A percentile compares a stretch with the other conserved stretches of the same genome.
Evolutionary conservation across 2,113 vertebrate genomes (phyloP).

Genomic region (Phrynosoma blainvillii): DNA sequence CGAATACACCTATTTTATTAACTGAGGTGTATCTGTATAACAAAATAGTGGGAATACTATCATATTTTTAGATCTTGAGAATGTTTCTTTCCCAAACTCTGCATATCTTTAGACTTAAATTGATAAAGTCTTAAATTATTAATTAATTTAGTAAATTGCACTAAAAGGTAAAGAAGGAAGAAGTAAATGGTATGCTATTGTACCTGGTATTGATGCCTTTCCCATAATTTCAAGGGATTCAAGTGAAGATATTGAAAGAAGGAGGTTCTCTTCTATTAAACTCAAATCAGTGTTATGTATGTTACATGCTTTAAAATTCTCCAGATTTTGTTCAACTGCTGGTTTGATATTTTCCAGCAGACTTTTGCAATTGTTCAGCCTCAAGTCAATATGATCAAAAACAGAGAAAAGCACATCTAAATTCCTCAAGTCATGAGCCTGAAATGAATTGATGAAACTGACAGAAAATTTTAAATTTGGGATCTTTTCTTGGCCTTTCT

Average conservation of each 20-base stretch:
- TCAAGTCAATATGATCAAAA: conserved; percentile 46
- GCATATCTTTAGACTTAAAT: not conserved
- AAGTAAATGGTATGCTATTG: not conserved
- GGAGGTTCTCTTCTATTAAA: conserved; percentile 46
- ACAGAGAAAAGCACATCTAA: conserved; percentile 46
- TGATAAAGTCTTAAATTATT: not conserved
- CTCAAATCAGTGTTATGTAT: conserved; percentile 4
- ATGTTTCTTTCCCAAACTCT: too few species aligned
- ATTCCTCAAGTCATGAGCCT: conserved; percentile 30
- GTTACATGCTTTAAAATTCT: conserved; percentile 47
- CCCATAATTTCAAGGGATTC: conserved; percentile 42
- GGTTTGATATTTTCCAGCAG: conserved; percentile 49
- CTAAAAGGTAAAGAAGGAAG: not conserved
- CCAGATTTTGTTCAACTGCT: conserved; percentile 42
- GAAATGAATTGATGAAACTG: not conserved
- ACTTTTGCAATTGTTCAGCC: not conserved
- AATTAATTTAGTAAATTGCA: not conserved
- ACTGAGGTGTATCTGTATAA: too few species aligned
- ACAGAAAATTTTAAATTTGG: conserved; percentile 7
- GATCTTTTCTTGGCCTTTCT: conserved; percentile 7
- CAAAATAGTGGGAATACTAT: too few species aligned
- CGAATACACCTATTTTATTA: too few species aligned
- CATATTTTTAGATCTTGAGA: too few species aligned
- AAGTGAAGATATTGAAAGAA: conserved; percentile 61
- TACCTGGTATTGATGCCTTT: conserved; percentile 11